Evolutionary conservation across 1,140 invertebrate species (phyloP).

Genomic region (Tetramorium simillimum): DNA sequence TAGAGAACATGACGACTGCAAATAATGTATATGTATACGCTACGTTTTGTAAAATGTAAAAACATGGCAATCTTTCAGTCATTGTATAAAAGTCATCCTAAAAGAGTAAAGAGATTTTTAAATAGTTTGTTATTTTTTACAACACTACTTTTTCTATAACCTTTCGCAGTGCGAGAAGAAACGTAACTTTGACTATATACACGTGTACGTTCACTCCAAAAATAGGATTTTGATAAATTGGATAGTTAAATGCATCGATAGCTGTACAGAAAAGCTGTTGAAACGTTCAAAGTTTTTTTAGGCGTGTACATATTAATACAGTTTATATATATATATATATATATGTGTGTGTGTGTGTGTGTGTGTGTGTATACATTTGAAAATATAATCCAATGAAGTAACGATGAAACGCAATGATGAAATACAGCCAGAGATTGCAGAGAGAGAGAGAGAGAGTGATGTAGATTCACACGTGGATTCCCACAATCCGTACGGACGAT

Average conservation of each 20-base stretch:
- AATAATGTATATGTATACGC: too few relatives aligned
- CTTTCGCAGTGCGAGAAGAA: not conserved
- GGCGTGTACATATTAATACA: too few relatives aligned
- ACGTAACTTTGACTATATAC: too few relatives aligned
- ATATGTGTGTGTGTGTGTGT: too few relatives aligned
- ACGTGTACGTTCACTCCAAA: not conserved
- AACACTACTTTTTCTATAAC: not conserved
- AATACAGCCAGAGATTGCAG: too few relatives aligned
- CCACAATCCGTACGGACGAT: constrained; percentile 42
- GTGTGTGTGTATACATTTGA: too few relatives aligned
- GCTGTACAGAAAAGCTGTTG: not conserved
- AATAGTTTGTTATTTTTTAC: not conserved
- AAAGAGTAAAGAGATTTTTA: not conserved
- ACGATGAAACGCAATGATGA: not conserved
- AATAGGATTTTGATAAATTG: not conserved
- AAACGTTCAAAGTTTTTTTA: too few relatives aligned
- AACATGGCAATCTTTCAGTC: not conserved
- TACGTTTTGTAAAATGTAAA: not conserved
- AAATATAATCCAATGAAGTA: too few relatives aligned
- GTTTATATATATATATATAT: too few relatives aligned
- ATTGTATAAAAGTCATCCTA: not conserved
- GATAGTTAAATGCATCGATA: not conserved
- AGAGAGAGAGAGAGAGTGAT: not conserved
- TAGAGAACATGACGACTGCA: too few relatives aligned
- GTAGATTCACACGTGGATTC: constrained; percentile 42